Base-by-base conservation (phyloP, 2,797 vertebrate genomes). In the Sebastes taczanowskii region DNA sequence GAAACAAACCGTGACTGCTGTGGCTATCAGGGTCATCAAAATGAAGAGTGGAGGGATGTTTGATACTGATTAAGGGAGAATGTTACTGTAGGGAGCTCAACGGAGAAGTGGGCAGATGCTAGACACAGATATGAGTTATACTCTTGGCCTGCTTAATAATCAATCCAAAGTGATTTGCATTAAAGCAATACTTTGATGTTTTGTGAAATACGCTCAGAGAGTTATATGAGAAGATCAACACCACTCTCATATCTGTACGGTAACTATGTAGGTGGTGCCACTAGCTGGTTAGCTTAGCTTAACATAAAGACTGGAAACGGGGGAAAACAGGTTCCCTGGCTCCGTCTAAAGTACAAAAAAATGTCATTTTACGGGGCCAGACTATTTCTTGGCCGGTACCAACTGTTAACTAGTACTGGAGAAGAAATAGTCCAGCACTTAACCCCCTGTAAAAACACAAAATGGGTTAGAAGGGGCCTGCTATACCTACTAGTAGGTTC, bases 1-100 rank as follows among this genome's bases (percentile, higher is more conserved):
- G 90, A 60, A 83, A 89, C 82, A 63, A 30, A 77, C 22, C 18
- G 22, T 8, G 71, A 55, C 11, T 13, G 34, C 22, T n/a, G 63
- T 53, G 56, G 86, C 73, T 71, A 11, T 38, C 7, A 10, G 32
- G 71, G 58, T 65, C 65, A 77, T 67, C 71, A 13, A 14, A 68
- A 66, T 14, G 11, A 62, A 76, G 11, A 29, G 25, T 18, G 64
- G 46, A 38, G 65, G 61, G 46, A 61, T 30, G 25, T 68, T 55
- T 62, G 49, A 59, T 67, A 8, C 3, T 29, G 71, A 83, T 72
- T 6, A 61, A 32, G 32, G 27, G 27, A 55, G 63, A 76, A 71
- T 30, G 71, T 49, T 13, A 3, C 18, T 56, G 59, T 46, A 35
- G 22, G 53, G 11, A 71, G 30, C 5, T 32, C 58, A 74, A 71